Base-by-base conservation (phyloP, 2,888 invertebrate species). In the Petrolisthes cinctipes region DNA sequence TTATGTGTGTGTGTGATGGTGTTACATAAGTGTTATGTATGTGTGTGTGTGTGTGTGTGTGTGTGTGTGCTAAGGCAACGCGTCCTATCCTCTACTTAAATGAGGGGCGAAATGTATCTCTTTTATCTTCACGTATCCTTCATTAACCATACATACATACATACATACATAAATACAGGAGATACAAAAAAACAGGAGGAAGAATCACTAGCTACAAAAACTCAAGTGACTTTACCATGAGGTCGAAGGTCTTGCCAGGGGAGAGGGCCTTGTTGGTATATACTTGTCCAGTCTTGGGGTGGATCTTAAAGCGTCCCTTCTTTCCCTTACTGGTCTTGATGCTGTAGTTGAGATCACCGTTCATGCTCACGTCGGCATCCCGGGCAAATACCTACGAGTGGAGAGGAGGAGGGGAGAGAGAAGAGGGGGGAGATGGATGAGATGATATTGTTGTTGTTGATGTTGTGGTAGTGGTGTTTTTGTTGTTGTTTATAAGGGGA, bases 341-440 rank as follows among this genome's bases (percentile, higher is more conserved):
- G 78, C 89, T 89, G 86, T 90, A 90, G 80, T 85, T 83, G 20
- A 90, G 78, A 57, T 89, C 89, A 11, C 85, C 87, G 79, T 90
- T 90, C 76, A 85, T 81, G 76, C 89, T 88, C 0, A 61, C 82
- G 68, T 90, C 90, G 9, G 78, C 61, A 79, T 90, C 90, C 56
- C 57, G 87, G 20, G 90, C 90, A 75, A 89, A 90, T 61, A 90
- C 90, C 90, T 90, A 37, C 37, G 37, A 37, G 37, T 37, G 37
- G 37, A 37, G 37, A 37, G 37, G 37, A 37, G 37, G 37, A 37
- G 37, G 37, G 2, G 37, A 2, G 2, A 37, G 37, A 37, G 37
- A 37, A 37, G 37, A 37, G 2, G 37, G 37, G 37, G 37, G 37
- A 37, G 0, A 37, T 37, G 37, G 37, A 37, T 37, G 37, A 37